Base-by-base conservation (phyloP, 2,113 vertebrate genomes). In the Erythrolamprus reginae region DNA sequence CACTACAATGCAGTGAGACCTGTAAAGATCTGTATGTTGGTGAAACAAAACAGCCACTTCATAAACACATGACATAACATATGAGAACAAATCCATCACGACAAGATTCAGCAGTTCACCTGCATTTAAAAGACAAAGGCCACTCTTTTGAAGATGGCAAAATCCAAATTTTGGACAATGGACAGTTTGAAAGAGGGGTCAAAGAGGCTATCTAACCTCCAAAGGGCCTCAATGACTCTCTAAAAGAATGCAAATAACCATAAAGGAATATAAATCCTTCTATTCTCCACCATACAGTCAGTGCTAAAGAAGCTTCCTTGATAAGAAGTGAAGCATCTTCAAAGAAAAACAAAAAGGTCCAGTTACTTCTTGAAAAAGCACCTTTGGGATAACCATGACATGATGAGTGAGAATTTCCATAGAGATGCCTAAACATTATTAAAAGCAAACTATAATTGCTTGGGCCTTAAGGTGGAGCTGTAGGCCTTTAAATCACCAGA, bases 381-480 rank as follows among this genome's bases (percentile, higher is more conserved):
- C 28, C 28, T 65, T 65, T 65, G 61, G 61, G 28, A 65, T 13
- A 33, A 65, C 28, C 28, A 33, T 33, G 12, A 65, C 13, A 13
- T 33, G 13, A 65, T 17, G 13, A 65, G 12, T 65, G 61, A 65
- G 61, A 33, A 65, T 33, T 5, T 65, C 61, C 61, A 65, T 17
- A 65, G 28, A n/a, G 4, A 65, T 65, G 15, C 70, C 17, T 77
- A 33, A 77, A 38, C 13, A 45, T 52, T 1, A 10, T 88, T 2
- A 0, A 0, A 53, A 42, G 33, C 28, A 55, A 70, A 12, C 90
- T 89, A 23, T 55, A 2, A 42, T 0, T 88, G 92, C 52, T 82
- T 93, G 42, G 1, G n/a, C 38, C 0, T 13, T 88, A 90, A 94
- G 96, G 58, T 93, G 95, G 95, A 93, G 94, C 91, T 93, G 88